These are phyloP conservation scores for Drosophila novamexicana DNA, from an alignment of 1,140 invertebrate species.

Conservation along the genomic window DNA sequence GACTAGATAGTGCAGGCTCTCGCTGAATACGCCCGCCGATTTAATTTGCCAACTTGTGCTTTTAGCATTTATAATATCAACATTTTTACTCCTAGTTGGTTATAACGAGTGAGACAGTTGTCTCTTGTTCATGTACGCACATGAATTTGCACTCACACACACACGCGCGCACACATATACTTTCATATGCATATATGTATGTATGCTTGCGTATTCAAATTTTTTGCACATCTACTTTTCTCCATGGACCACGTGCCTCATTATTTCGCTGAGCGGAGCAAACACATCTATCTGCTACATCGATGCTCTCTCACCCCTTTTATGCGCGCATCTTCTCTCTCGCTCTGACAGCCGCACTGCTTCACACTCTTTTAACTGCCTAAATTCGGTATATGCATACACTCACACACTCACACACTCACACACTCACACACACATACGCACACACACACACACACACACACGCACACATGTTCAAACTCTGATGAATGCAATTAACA, in stretches of 20 bases:
- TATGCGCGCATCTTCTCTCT: constrained; percentile 17
- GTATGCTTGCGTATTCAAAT: constrained; percentile 1
- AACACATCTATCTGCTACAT: neutral
- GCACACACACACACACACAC: constrained; percentile 13
- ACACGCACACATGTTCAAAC: neutral
- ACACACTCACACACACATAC: constrained; percentile 4
- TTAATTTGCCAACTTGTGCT: constrained; percentile 67
- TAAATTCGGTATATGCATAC: neutral
- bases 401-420: neutral
- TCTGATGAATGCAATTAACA: constrained; percentile 56
- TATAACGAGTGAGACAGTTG: constrained; percentile 70
- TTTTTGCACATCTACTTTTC: constrained; percentile 58
- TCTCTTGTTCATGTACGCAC: constrained; percentile 67
- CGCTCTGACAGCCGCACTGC: constrained; percentile 7
- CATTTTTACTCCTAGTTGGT: constrained; percentile 66
- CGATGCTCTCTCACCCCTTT: constrained; percentile 48
- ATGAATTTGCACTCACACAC: neutral
- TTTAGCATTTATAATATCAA: constrained; percentile 79
- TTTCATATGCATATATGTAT: constrained; percentile 4
- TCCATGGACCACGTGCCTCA: constrained; percentile 71
- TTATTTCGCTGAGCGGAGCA: constrained; percentile 53
- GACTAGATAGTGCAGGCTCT: constrained; percentile 22
- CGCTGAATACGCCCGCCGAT: constrained; percentile 51
- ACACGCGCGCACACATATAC: constrained; percentile 10
- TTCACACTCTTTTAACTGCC: neutral